A percentile compares a stretch with the other conserved stretches of the same genome.
Conservation (phyloP, 2,797 vertebrate species). For the Arvicola amphibius region DNA sequence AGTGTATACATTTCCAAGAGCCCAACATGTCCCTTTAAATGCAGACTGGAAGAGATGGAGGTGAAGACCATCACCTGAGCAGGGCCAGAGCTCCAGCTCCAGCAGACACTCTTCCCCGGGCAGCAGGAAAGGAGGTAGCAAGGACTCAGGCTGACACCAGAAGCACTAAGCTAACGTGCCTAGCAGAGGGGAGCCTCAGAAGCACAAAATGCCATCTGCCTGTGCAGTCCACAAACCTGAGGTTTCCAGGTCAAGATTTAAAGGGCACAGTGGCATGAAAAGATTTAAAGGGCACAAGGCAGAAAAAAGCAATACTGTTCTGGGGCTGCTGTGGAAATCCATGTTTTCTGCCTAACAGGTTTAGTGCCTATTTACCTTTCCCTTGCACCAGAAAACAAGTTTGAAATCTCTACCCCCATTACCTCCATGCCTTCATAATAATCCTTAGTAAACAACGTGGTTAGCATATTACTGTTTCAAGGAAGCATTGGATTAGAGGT, state of each 20-base stretch:
- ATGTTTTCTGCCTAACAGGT: constrained; percentile 58
- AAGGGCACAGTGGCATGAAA: constrained; percentile 67
- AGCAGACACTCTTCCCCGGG: constrained; percentile 17
- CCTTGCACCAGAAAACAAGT: constrained; percentile 24
- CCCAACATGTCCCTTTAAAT: constrained; percentile 33
- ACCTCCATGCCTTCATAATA: constrained; percentile 51
- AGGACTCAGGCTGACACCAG: constrained; percentile 62
- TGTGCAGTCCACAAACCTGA: constrained; percentile 65
- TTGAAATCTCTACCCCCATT: constrained; percentile 8
- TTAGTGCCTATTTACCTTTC: constrained; percentile 46
- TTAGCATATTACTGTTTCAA: constrained; percentile 73
- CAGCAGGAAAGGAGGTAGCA: constrained; percentile 74
- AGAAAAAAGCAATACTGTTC: constrained; percentile 17
- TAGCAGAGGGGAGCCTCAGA: constrained; percentile 49
- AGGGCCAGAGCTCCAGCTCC: background rate
- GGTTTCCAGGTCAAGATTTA: constrained; percentile 49
- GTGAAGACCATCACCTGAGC: constrained; percentile 40
- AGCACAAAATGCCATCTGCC: constrained; percentile 44
- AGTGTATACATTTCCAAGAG: background rate
- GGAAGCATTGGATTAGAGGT: constrained; percentile 79
- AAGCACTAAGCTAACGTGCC: constrained; percentile 56
- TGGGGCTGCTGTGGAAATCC: constrained; percentile 26
- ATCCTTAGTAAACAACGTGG: constrained; percentile 63
- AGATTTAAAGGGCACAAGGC: constrained; percentile 58
- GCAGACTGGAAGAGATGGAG: constrained; percentile 47